These are phyloP conservation scores for Lonchura striata DNA, from an alignment of 2,113 vertebrate genomes.

Conservation along the genomic window DNA sequence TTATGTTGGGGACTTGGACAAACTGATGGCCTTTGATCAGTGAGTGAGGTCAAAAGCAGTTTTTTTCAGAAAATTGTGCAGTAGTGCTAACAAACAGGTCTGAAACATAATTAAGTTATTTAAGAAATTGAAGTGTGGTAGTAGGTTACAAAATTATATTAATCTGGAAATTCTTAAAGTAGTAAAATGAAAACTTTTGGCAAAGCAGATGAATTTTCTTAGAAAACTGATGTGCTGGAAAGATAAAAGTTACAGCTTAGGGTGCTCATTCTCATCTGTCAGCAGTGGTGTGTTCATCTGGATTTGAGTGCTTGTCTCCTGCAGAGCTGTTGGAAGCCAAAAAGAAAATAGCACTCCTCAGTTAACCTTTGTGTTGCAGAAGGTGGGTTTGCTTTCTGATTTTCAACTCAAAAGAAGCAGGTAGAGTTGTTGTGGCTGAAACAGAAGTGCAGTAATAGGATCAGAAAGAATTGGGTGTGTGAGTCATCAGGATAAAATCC, in stretches of 20 bases:
- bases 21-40: background rate
- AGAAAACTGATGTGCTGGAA: background rate
- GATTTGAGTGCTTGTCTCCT: background rate
- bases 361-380: background rate
- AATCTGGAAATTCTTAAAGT: background rate
- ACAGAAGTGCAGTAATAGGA: slow-evolving; percentile 24
- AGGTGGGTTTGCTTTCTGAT: background rate
- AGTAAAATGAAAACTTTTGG: background rate
- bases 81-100: background rate
- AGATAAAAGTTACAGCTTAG: background rate
- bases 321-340: background rate
- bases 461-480: slow-evolving; percentile 34
- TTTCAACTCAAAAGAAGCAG: background rate
- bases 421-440: background rate
- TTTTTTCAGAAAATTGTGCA: background rate
- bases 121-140: background rate
- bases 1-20: background rate
- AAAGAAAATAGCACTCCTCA: background rate
- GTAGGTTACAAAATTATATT: background rate
- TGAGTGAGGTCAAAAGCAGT: background rate
- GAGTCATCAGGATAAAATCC: slow-evolving; percentile 38
- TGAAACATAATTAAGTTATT: background rate
- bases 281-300: background rate
- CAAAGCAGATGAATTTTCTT: background rate
- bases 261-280: background rate